Percentiles rank a stretch among this genome's conserved stretches.
phyloP scores from a whole-genome alignment of 2,797 vertebrate species.

The Lithobates pipiens region DNA sequence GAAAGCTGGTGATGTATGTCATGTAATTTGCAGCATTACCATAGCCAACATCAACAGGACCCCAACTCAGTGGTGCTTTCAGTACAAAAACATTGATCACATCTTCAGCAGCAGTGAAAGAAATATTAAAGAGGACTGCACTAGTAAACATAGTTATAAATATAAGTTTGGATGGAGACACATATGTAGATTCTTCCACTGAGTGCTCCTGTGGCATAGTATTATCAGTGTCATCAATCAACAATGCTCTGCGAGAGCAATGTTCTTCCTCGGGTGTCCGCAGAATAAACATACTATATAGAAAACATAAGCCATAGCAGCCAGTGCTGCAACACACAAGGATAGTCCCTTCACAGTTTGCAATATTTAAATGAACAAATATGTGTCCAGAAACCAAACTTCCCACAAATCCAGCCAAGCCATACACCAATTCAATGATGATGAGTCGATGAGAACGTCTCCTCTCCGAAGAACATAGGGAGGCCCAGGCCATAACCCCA shows the following conservation, averaged over 20 bases:
- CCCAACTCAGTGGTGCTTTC: conserved; percentile 88
- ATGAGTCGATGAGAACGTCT: conserved; percentile 84
- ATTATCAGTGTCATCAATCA: not conserved
- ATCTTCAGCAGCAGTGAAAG: conserved; percentile 82
- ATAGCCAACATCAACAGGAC: conserved; percentile 86
- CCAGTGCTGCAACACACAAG: conserved; percentile 79
- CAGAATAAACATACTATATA: conserved; percentile 80
- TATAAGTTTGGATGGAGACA: conserved; percentile 60
- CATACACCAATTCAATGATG: conserved; percentile 84
- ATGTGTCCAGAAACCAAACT: conserved; percentile 90
- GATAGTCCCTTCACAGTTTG: conserved; percentile 77
- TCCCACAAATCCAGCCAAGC: conserved; percentile 85
- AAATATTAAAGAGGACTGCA: conserved; percentile 83
- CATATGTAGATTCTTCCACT: not conserved
- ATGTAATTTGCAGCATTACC: conserved; percentile 85
- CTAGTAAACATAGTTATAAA: conserved; percentile 78
- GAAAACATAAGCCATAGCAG: conserved; percentile 79
- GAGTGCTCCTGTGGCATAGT: not conserved
- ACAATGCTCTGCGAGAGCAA: conserved; percentile 52
- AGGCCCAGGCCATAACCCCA: conserved; percentile 86
- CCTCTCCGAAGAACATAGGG: conserved; percentile 76
- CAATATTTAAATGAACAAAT: conserved; percentile 76
- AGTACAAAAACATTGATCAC: conserved; percentile 84
- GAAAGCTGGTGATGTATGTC: conserved; percentile 90
- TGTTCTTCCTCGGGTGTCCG: conserved; percentile 70